Percentiles rank a stretch among this genome's conserved stretches.
Evolutionary conservation across 2,888 invertebrate genomes (phyloP).

Genomic region (Sarcophaga carnaria): DNA sequence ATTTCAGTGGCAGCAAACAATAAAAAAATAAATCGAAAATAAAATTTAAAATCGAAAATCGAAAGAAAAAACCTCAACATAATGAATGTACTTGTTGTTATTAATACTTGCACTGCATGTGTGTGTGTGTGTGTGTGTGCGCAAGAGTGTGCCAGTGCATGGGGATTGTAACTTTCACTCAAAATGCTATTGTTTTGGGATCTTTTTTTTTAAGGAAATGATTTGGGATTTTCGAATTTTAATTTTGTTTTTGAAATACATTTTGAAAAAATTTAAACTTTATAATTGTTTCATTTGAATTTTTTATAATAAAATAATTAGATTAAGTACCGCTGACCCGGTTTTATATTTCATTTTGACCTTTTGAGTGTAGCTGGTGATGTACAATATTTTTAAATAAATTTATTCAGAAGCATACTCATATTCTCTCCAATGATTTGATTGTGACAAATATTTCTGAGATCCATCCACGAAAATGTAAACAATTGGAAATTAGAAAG

Average conservation of each 20-base stretch:
- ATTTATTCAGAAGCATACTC: too few species aligned
- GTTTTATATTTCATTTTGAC: conserved; percentile 3
- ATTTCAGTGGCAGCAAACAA: conserved; percentile 39
- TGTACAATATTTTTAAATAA: too few species aligned
- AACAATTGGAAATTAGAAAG: too few species aligned
- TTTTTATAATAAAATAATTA: conserved; percentile 27
- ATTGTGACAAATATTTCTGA: too few species aligned
- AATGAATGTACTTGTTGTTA: conserved; percentile 54
- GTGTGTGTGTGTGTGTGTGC: too few species aligned
- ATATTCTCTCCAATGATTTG: too few species aligned
- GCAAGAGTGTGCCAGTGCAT: background rate
- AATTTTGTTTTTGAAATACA: too few species aligned
- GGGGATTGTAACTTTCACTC: conserved; percentile 64
- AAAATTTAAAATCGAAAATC: background rate
- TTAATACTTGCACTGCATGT: too few species aligned
- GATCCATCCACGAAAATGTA: too few species aligned
- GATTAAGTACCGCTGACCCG: conserved; percentile 14
- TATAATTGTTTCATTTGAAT: background rate
- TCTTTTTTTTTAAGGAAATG: conserved; percentile 20
- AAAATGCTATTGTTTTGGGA: conserved; percentile 30
- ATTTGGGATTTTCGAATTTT: conserved; percentile 14
- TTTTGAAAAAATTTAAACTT: conserved; percentile 1
- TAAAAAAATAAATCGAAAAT: conserved; percentile 18
- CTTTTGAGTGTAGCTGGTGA: background rate
- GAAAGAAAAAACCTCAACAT: conserved; percentile 40